A percentile compares a stretch with the other conserved stretches of the same genome.
phyloP scores from a whole-genome alignment of 2,113 vertebrate species.

The Glareola pratincola region DNA sequence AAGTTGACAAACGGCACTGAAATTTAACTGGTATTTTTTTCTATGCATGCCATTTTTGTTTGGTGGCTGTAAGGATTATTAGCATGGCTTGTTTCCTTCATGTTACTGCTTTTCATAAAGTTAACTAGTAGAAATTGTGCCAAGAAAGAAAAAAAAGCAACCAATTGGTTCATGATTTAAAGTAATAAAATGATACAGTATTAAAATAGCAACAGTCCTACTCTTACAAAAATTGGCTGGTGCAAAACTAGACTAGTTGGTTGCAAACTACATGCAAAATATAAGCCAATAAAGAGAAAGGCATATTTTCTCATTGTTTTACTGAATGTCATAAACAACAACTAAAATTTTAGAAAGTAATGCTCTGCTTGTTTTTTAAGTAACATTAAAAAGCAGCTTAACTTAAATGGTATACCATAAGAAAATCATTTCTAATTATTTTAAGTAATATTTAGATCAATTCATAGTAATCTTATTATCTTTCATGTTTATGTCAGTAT shows the following conservation, averaged over 20 bases:
- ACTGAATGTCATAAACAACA: constrained; percentile 68
- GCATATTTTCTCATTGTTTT: constrained; percentile 42
- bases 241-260: neutral
- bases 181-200: neutral
- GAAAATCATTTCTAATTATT: constrained; percentile 96
- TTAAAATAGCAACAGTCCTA: neutral
- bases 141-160: neutral
- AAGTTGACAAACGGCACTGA: constrained; percentile 26
- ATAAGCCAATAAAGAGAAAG: constrained; percentile 1
- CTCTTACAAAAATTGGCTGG: neutral
- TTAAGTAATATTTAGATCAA: constrained; percentile 93
- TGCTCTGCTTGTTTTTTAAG: constrained; percentile 59
- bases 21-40: constrained; percentile 10
- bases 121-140: neutral
- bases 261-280: neutral
- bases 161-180: neutral
- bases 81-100: constrained; percentile 39
- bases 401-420: constrained; percentile 66
- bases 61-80: constrained; percentile 17
- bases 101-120: neutral
- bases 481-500: constrained; percentile 84
- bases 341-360: constrained; percentile 70
- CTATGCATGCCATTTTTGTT: neutral
- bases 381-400: constrained; percentile 63
- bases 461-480: constrained; percentile 91